A percentile compares a stretch with the other conserved stretches of the same genome.
Evolutionary conservation across 2,888 invertebrate genomes (phyloP).

Genomic region (Julus scanicus): DNA sequence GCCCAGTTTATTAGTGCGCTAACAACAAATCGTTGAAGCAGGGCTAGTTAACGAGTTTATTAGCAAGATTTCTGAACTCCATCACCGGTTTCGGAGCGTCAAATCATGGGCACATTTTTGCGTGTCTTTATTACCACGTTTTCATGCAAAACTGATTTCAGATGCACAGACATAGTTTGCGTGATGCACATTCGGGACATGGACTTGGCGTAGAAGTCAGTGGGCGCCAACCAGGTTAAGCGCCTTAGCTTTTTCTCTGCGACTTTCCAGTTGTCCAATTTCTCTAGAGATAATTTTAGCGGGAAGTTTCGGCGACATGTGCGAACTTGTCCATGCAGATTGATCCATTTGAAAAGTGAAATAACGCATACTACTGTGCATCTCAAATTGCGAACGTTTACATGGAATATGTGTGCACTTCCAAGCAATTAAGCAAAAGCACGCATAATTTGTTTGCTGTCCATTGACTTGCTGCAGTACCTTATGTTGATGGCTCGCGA

Average conservation of each 20-base stretch:
- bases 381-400: neutral
- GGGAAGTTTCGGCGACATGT: neutral
- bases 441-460: neutral
- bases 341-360: neutral
- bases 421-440: neutral
- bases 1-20: constrained; percentile 11
- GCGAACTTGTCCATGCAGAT: neutral
- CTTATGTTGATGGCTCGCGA: neutral
- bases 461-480: neutral
- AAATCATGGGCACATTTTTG: neutral
- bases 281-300: too few species aligned
- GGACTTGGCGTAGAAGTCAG: too few species aligned
- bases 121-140: too few species aligned
- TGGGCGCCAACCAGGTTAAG: too few species aligned
- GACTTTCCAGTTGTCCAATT: too few species aligned
- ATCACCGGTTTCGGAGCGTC: neutral
- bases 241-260: too few species aligned
- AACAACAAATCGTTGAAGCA: neutral
- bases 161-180: too few species aligned
- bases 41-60: neutral
- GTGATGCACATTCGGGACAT: too few species aligned
- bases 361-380: neutral
- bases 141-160: too few species aligned
- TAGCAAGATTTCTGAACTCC: neutral
- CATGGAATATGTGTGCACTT: neutral